Conservation (phyloP, 2,113 vertebrate species). For the Chascanopsetta lugubris region DNA sequence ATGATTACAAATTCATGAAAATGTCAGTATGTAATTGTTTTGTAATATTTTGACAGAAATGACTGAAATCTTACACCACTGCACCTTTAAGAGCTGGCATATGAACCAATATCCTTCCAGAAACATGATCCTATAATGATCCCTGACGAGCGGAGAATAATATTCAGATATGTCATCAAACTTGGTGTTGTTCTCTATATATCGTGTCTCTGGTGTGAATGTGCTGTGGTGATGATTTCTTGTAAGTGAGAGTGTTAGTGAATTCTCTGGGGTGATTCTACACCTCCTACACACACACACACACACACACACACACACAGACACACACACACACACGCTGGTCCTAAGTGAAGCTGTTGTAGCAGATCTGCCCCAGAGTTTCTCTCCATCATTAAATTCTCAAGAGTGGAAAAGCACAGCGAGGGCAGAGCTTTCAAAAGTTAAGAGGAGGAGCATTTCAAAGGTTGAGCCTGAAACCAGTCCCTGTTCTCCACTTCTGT, state of each 20-base stretch:
- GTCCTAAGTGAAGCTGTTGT: conserved; percentile 18
- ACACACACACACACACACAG: no score
- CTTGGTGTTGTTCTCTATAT: neutral
- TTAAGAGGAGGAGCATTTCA: conserved; percentile 18
- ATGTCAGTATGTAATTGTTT: no score
- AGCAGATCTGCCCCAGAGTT: conserved; percentile 13
- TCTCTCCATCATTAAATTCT: conserved; percentile 33
- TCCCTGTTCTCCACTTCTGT: neutral
- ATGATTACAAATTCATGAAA: no score
- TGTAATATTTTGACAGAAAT: no score
- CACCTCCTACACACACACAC: conserved; percentile 24
- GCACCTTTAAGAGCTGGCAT: no score
- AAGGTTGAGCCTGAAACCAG: conserved; percentile 8
- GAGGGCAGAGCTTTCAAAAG: conserved; percentile 5
- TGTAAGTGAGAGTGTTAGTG: conserved; percentile 8
- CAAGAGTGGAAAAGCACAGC: conserved; percentile 1
- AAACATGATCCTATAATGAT: no score
- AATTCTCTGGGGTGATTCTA: conserved; percentile 3
- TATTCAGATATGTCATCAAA: neutral
- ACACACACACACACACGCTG: no score
- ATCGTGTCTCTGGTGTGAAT: neutral
- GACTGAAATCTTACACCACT: no score
- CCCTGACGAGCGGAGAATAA: neutral
- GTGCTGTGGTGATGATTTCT: neutral
- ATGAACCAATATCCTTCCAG: no score